Evolutionary conservation across 37 sponge, comb jelly and placozoan genomes (phyloP).

Genomic region (Haliclona indistincta): DNA sequence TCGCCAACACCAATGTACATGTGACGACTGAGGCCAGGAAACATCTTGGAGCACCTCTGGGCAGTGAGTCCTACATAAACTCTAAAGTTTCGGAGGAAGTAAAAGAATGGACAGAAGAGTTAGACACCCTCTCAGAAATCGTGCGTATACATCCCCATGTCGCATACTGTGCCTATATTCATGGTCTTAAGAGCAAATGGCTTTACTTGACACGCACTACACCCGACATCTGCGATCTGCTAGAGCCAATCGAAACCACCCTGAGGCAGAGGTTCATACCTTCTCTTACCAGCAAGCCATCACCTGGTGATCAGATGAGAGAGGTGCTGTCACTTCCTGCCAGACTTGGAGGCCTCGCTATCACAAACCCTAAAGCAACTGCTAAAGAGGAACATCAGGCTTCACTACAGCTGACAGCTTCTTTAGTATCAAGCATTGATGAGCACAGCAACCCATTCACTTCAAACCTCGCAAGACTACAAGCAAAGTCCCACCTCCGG

Average conservation of each 20-base stretch:
- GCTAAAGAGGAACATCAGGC: neutral
- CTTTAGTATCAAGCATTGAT: too few species aligned
- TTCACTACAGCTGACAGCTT: slow-evolving; percentile 14
- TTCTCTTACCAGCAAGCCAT: slow-evolving; percentile 3
- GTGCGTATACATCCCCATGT: too few species aligned
- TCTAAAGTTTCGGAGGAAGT: too few species aligned
- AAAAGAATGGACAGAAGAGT: too few species aligned
- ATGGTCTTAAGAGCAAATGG: slow-evolving; percentile 27
- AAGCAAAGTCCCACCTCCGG: too few species aligned
- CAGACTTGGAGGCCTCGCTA: slow-evolving; percentile 36
- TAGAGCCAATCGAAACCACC: slow-evolving; percentile 14
- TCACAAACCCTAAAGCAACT: slow-evolving; percentile 12
- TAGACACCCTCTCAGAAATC: too few species aligned
- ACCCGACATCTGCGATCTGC: slow-evolving; percentile 18
- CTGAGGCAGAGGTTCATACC: slow-evolving; percentile 18
- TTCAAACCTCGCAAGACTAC: too few species aligned
- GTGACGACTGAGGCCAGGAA: slow-evolving; percentile 23
- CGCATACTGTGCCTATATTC: slow-evolving; percentile 24
- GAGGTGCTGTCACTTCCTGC: slow-evolving; percentile 31
- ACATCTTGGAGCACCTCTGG: slow-evolving; percentile 37
- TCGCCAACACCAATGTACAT: neutral
- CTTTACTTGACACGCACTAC: slow-evolving; percentile 14
- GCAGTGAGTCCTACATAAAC: too few species aligned
- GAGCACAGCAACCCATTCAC: too few species aligned
- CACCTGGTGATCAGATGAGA: slow-evolving; percentile 9